Evolutionary conservation across 2,888 invertebrate genomes (phyloP).

Genomic region (Sipunculus nudus): DNA sequence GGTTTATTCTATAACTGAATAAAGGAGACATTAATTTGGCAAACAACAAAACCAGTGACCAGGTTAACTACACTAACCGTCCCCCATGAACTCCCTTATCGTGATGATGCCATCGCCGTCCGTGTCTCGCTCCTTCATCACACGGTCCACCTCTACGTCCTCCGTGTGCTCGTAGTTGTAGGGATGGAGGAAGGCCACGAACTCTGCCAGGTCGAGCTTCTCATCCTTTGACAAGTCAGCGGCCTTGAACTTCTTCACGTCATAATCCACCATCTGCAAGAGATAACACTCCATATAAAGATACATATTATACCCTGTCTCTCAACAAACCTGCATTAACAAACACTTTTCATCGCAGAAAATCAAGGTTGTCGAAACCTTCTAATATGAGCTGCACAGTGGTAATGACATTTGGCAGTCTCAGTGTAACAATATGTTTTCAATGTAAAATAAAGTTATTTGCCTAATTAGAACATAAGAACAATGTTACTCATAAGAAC

Average conservation of each 20-base stretch:
- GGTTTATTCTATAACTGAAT: too few relatives aligned
- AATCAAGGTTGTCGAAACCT: too few relatives aligned
- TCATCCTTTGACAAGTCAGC: conserved; percentile 88
- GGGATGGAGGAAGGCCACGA: conserved; percentile 89
- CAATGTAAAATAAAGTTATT: too few relatives aligned
- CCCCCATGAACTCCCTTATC: conserved; percentile 75
- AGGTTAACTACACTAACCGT: too few relatives aligned
- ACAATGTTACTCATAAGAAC: too few relatives aligned
- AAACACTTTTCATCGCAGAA: too few relatives aligned
- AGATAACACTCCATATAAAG: neutral
- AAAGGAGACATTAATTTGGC: conserved; percentile 77
- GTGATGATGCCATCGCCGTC: conserved; percentile 85
- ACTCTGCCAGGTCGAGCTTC: conserved; percentile 79
- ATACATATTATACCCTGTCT: neutral
- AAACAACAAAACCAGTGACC: too few relatives aligned
- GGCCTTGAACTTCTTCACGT: conserved; percentile 83
- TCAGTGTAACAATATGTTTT: too few relatives aligned
- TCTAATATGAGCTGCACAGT: too few relatives aligned
- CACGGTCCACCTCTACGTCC: conserved; percentile 64
- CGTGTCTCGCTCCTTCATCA: conserved; percentile 84
- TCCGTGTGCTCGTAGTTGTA: conserved; percentile 90
- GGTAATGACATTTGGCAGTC: too few relatives aligned
- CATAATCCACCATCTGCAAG: conserved; percentile 73
- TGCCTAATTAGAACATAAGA: too few relatives aligned
- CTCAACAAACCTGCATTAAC: too few relatives aligned